Evolutionary conservation across 1,140 invertebrate genomes (phyloP).

Genomic region (Leptinotarsa lineolata): DNA sequence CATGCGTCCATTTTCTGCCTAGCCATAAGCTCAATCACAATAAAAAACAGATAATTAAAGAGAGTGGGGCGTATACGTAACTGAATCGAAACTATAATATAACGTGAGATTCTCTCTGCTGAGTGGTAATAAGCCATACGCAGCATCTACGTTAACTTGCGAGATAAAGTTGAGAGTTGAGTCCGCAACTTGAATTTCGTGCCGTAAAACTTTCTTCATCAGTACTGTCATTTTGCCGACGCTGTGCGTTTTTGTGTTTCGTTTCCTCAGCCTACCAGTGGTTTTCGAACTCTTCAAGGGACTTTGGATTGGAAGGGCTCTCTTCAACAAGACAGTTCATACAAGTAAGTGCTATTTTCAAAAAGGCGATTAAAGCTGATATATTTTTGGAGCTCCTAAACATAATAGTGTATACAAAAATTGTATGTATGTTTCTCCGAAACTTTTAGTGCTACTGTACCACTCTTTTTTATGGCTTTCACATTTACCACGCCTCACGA

Average conservation of each 20-base stretch:
- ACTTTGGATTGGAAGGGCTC: background rate
- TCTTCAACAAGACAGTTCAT: constrained; percentile 14
- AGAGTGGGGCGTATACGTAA: constrained; percentile 13
- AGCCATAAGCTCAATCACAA: background rate
- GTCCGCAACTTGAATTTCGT: constrained; percentile 5
- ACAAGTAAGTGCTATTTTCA: constrained; percentile 15
- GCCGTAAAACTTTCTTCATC: background rate
- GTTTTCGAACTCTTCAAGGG: background rate
- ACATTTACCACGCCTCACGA: too few relatives aligned
- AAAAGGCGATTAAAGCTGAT: too few relatives aligned
- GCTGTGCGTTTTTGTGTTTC: background rate
- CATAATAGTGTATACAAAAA: too few relatives aligned
- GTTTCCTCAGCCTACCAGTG: background rate
- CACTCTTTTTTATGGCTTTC: too few relatives aligned
- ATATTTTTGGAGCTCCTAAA: too few relatives aligned
- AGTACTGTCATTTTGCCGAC: background rate
- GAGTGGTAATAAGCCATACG: constrained; percentile 19
- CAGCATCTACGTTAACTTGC: constrained; percentile 19
- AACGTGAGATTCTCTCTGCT: constrained; percentile 14
- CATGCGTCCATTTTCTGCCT: background rate
- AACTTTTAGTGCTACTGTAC: too few relatives aligned
- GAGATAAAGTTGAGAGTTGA: constrained; percentile 10
- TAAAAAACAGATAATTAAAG: constrained; percentile 20
- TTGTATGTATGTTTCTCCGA: too few relatives aligned
- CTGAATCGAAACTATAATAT: constrained; percentile 18